Evolutionary conservation across 2,888 invertebrate species (phyloP).

Genomic region (Stenoptilia bipunctidactyla): DNA sequence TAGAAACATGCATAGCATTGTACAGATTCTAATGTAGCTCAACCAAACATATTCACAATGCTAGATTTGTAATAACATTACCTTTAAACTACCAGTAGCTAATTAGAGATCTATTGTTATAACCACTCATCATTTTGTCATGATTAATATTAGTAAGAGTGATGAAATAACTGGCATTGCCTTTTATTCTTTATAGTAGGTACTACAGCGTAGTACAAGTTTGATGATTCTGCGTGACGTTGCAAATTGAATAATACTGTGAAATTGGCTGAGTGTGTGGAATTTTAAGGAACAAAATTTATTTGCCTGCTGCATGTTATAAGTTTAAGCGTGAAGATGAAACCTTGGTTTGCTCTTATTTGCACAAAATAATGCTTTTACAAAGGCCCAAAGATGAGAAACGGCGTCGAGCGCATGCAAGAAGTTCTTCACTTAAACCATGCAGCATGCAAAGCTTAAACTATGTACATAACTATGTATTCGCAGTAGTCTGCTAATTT

Average conservation of each 20-base stretch:
- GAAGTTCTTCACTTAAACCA: slow-evolving; percentile 36
- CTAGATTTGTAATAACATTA: slow-evolving; percentile 35
- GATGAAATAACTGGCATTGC: too few species aligned
- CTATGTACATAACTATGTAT: slow-evolving; percentile 24
- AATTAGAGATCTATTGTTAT: slow-evolving; percentile 28
- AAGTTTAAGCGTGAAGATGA: slow-evolving; percentile 28
- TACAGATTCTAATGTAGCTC: slow-evolving; percentile 31
- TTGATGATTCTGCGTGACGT: too few species aligned
- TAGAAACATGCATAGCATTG: slow-evolving; percentile 1
- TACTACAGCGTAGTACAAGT: too few species aligned
- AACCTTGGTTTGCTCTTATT: slow-evolving; percentile 26
- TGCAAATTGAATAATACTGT: not conserved
- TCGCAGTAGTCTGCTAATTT: slow-evolving; percentile 29
- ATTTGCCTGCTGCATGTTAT: slow-evolving; percentile 68
- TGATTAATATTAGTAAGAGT: not conserved
- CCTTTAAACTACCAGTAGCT: slow-evolving; percentile 33
- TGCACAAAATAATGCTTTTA: slow-evolving; percentile 40
- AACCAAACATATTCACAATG: slow-evolving; percentile 33
- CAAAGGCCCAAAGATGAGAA: slow-evolving; percentile 27
- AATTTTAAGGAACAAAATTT: slow-evolving; percentile 18
- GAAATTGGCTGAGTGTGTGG: not conserved
- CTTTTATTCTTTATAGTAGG: too few species aligned
- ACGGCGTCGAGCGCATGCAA: slow-evolving; percentile 44
- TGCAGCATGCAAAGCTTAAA: slow-evolving; percentile 67
- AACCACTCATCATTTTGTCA: slow-evolving; percentile 32